phyloP scores from a whole-genome alignment of 2,113 vertebrate genomes.

The Pelvicachromis taeniatus region DNA sequence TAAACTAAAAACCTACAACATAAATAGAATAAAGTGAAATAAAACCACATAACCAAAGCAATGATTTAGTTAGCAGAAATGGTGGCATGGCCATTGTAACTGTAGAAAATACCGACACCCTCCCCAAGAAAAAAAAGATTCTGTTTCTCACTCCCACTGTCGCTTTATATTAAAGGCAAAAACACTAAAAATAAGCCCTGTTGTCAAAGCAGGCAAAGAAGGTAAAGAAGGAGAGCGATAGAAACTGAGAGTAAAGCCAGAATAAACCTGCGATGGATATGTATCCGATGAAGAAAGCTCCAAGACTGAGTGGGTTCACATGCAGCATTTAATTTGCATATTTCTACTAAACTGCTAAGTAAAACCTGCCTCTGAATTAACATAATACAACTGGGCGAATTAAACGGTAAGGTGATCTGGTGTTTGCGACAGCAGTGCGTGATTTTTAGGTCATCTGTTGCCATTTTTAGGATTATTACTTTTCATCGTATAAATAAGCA shows the following conservation, averaged over 20 bases:
- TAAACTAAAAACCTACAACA: not conserved
- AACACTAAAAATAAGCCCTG: not conserved
- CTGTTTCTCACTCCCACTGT: not conserved
- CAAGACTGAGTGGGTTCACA: not conserved
- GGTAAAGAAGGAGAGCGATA: not conserved
- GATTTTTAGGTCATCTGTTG: not conserved
- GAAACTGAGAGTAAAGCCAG: not conserved
- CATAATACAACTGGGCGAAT: not conserved
- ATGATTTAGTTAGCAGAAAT: not conserved
- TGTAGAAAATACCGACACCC: not conserved
- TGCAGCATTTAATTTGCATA: not conserved
- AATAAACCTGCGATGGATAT: not conserved
- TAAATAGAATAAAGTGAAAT: not conserved
- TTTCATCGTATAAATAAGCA: not conserved
- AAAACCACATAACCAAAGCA: not conserved
- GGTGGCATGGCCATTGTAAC: not conserved
- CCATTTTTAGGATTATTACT: not conserved
- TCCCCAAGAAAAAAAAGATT: not conserved
- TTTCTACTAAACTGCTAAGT: not conserved
- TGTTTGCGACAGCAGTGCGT: not conserved
- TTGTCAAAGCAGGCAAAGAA: not conserved
- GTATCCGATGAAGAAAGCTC: not conserved
- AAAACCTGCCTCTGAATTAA: not conserved
- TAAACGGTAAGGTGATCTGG: not conserved
- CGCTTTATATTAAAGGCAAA: not conserved